A percentile compares a stretch with the other conserved stretches of the same genome.
These are phyloP conservation scores for Ploceus nigricollis DNA, from an alignment of 2,113 vertebrate genomes.

Conservation along the genomic window DNA sequence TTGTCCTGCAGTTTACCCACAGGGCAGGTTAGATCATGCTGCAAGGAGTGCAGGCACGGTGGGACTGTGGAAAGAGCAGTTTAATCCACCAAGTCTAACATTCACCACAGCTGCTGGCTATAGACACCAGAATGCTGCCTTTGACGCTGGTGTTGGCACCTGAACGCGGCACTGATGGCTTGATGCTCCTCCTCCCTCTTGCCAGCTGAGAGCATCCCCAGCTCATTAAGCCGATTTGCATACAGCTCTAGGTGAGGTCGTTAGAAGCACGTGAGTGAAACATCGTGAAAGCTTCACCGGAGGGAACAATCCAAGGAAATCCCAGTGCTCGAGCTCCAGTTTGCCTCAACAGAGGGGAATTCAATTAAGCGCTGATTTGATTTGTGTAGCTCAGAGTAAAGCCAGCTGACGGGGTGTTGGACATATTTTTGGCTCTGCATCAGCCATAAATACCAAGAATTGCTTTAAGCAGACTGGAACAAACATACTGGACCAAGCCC, in stretches of 20 bases:
- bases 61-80: not conserved
- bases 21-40: not conserved
- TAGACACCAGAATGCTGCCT: fast-evolving
- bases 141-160: not conserved
- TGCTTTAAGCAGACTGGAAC: not conserved
- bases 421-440: conserved; percentile 1
- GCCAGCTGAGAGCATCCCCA: not conserved
- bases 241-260: not conserved
- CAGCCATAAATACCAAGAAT: not conserved
- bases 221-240: not conserved
- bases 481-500: not conserved
- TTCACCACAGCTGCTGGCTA: no score
- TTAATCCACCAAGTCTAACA: not conserved
- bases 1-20: not conserved
- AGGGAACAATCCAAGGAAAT: conserved; percentile 58
- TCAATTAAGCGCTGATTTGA: conserved; percentile 21
- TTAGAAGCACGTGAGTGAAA: not conserved
- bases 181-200: not conserved
- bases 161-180: fast-evolving
- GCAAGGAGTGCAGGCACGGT: fast-evolving
- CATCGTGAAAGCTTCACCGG: not conserved
- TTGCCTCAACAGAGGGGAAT: conserved; percentile 25
- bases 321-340: not conserved
- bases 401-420: not conserved
- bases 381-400: not conserved